phyloP scores from a whole-genome alignment of 2,888 invertebrate genomes.

The Morpho deidamia region DNA sequence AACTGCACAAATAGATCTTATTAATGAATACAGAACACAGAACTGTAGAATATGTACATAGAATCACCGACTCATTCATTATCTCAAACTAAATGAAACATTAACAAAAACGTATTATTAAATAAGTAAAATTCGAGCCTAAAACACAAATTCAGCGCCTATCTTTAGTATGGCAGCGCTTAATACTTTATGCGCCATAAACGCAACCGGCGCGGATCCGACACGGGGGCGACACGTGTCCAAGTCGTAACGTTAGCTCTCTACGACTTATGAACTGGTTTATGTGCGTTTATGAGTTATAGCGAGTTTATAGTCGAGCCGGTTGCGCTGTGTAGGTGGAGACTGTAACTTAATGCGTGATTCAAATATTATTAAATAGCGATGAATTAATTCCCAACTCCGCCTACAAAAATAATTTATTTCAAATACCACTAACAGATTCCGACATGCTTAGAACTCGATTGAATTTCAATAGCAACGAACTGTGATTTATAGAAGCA shows the following conservation, averaged over 20 bases:
- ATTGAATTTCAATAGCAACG: too few relatives aligned
- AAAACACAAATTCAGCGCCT: neutral
- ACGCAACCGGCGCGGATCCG: neutral
- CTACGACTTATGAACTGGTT: slow-evolving; percentile 11
- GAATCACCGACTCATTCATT: too few relatives aligned
- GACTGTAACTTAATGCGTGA: neutral
- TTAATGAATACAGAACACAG: too few relatives aligned
- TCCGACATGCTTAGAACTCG: too few relatives aligned
- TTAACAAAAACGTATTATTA: too few relatives aligned
- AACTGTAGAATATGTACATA: too few relatives aligned
- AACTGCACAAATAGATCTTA: too few relatives aligned
- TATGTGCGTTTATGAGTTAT: slow-evolving; percentile 11
- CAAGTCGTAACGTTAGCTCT: slow-evolving; percentile 13
- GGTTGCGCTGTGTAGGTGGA: neutral
- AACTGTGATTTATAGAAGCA: too few relatives aligned
- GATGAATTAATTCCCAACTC: neutral
- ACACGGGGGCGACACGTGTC: slow-evolving; percentile 13
- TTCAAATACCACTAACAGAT: neutral
- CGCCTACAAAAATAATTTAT: neutral
- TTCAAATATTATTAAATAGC: slow-evolving; percentile 1
- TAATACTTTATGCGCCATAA: slow-evolving; percentile 1
- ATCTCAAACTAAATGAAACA: too few relatives aligned
- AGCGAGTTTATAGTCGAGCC: slow-evolving; percentile 5
- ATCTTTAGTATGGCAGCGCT: slow-evolving; percentile 1
- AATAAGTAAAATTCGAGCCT: neutral